phyloP scores from a whole-genome alignment of 1,140 invertebrate genomes.

The Lordiphosa clarofinis region DNA sequence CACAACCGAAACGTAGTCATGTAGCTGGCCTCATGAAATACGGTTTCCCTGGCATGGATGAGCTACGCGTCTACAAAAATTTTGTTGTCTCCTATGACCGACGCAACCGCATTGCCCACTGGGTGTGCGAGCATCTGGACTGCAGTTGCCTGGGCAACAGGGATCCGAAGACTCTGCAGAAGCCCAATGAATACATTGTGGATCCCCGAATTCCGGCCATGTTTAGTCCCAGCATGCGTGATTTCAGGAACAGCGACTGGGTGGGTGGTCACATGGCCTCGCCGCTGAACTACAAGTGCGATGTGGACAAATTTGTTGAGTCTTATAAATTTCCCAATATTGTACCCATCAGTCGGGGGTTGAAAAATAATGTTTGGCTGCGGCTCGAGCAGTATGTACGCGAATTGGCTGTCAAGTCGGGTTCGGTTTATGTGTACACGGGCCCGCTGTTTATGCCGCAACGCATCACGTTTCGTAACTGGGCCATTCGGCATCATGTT shows the following conservation, averaged over 20 bases:
- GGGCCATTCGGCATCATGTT: conserved; percentile 96
- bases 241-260: conserved; percentile 87
- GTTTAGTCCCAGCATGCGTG: conserved; percentile 88
- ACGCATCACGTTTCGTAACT: conserved; percentile 90
- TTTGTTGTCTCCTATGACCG: conserved; percentile 96
- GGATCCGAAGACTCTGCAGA: conserved; percentile 88
- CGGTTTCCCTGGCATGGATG: conserved; percentile 94
- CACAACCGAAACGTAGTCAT: conserved; percentile 27
- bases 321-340: conserved; percentile 94
- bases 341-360: conserved; percentile 96
- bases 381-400: conserved; percentile 93
- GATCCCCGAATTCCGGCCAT: conserved; percentile 94
- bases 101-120: conserved; percentile 92
- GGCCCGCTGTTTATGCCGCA: conserved; percentile 97
- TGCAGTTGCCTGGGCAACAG: conserved; percentile 68
- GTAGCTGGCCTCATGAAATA: conserved; percentile 92
- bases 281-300: conserved; percentile 87
- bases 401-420: conserved; percentile 86
- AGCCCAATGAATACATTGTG: conserved; percentile 90
- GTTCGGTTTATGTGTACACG: conserved; percentile 96
- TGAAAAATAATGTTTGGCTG: conserved; percentile 96
- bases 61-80: conserved; percentile 92
- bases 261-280: conserved; percentile 90
- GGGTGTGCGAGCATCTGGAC: conserved; percentile 98
- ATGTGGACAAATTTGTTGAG: conserved; percentile 91